Percentiles rank a stretch among this genome's conserved stretches.
Conservation (phyloP, 2,113 vertebrate species). For the Tychaedon coryphoeus region DNA sequence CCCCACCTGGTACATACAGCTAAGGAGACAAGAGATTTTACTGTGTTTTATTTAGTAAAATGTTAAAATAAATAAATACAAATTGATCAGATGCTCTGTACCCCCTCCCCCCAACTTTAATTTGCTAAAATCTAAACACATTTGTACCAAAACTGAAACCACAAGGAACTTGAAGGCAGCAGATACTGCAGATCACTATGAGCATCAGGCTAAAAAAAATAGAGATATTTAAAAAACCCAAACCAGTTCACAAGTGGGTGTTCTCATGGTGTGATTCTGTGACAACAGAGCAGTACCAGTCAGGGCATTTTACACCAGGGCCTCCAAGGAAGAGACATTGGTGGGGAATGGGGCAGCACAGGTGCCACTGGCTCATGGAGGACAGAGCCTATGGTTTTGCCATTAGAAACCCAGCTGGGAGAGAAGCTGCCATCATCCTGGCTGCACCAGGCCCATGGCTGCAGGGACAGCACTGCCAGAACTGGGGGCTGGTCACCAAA, state of each 20-base stretch:
- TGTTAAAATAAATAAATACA: slow-evolving; percentile 99
- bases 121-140: slow-evolving; percentile 97
- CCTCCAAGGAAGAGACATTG: not conserved
- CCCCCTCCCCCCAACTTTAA: slow-evolving; percentile 77
- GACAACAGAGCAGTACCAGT: slow-evolving; percentile 27
- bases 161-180: slow-evolving; percentile 89
- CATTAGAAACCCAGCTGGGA: not conserved
- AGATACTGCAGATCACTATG: slow-evolving; percentile 87
- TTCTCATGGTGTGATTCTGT: slow-evolving; percentile 11
- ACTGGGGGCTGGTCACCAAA: not conserved
- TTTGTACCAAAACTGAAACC: slow-evolving; percentile 90
- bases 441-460: not conserved
- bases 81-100: slow-evolving; percentile 99
- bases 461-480: not conserved
- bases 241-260: slow-evolving; percentile 32
- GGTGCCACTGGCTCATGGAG: fast-evolving
- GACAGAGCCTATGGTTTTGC: not conserved
- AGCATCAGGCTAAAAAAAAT: slow-evolving; percentile 75
- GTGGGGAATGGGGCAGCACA: not conserved
- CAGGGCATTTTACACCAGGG: slow-evolving; percentile 54
- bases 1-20: slow-evolving; percentile 57
- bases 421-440: not conserved
- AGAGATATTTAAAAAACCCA: slow-evolving; percentile 52
- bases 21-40: slow-evolving; percentile 75
- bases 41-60: slow-evolving; percentile 99